Base-by-base conservation (phyloP, 2,113 vertebrate genomes). In the Urocynchramus pylzowi region DNA sequence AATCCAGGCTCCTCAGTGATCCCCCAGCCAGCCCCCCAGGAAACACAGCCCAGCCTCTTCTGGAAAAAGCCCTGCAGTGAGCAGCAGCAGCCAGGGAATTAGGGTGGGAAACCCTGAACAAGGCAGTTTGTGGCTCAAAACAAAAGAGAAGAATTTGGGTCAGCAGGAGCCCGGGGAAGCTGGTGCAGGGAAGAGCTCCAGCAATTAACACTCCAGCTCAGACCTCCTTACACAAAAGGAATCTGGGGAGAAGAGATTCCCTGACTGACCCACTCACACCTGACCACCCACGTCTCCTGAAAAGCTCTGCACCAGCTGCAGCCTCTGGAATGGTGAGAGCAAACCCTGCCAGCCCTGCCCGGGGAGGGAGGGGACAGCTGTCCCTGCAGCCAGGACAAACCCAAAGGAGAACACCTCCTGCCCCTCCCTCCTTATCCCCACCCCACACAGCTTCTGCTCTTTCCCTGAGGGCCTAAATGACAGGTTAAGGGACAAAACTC, bases 101-200 rank as follows among this genome's bases (percentile, higher is more conserved):
- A 80, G 79, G 67, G 76, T 65, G 92, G 85, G 90, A 86, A 88
- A 93, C 7, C 0, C 16, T 74, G 75, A 85, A 77, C 85, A 73
- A 61, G 86, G 83, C 89, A 39, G 37, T 2, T 6, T 1, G 5
- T 4, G 22, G 57, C 82, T 88, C 70, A 30, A 49, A 80, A 84
- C 71, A 73, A 88, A 77, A 90, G 45, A 65, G 65, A 52, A 85
- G 90, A 92, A 93, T 88, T 93, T 80, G 82, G 85, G 90, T 90
- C 95, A 95, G 92, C 82, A 92, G 78, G 15, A 67, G 82, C 59
- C 63, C 3, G 5, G 31, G 64, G 60, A 53, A 35, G 76, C 68
- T 60, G 18, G 3, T 10, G 30, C 31, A 31, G 33, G 42, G 56
- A 81, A 30, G 3, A 69, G 68, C 59, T 21, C 0, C 1, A 23